These are phyloP conservation scores for Gadopsis marmoratus DNA, from an alignment of 2,797 vertebrate genomes.

Conservation along the genomic window DNA sequence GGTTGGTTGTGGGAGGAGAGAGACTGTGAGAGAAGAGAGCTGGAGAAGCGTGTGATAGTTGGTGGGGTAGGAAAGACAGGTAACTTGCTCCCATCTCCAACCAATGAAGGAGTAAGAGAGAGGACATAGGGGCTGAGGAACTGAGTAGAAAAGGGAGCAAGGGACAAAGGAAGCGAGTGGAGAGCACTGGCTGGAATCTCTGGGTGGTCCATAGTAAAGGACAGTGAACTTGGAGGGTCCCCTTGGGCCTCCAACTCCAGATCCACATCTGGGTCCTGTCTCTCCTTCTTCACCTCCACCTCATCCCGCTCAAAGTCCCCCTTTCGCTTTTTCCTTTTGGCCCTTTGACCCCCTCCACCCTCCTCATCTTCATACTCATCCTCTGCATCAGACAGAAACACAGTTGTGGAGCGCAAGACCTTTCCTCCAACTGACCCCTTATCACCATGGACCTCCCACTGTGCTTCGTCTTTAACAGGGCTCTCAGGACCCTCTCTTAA, in stretches of 20 bases:
- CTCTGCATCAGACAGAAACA: slow-evolving; percentile 88
- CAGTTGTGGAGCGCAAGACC: slow-evolving; percentile 87
- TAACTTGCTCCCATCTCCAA: slow-evolving; percentile 78
- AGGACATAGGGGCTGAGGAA: slow-evolving; percentile 86
- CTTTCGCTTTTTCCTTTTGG: slow-evolving; percentile 81
- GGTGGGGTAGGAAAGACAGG: slow-evolving; percentile 80
- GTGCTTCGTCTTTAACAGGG: slow-evolving; percentile 77
- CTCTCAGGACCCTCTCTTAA: slow-evolving; percentile 76
- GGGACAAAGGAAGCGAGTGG: slow-evolving; percentile 84
- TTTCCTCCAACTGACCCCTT: slow-evolving; percentile 82
- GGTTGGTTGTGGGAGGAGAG: slow-evolving; percentile 75
- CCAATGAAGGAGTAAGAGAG: slow-evolving; percentile 80
- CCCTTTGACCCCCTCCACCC: slow-evolving; percentile 61
- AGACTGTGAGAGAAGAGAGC: slow-evolving; percentile 77
- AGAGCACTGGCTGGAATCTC: slow-evolving; percentile 76
- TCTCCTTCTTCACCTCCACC: slow-evolving; percentile 82
- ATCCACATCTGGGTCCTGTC: slow-evolving; percentile 84
- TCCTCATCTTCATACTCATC: slow-evolving; percentile 88
- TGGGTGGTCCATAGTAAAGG: slow-evolving; percentile 66
- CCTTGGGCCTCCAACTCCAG: slow-evolving; percentile 86
- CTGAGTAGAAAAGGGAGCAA: slow-evolving; percentile 82
- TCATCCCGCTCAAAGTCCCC: slow-evolving; percentile 80
- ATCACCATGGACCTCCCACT: slow-evolving; percentile 69
- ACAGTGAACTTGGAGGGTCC: slow-evolving; percentile 82
- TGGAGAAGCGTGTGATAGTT: slow-evolving; percentile 78